Base-by-base conservation (phyloP, 2,797 vertebrate species). In the Anniella stebbinsi region DNA sequence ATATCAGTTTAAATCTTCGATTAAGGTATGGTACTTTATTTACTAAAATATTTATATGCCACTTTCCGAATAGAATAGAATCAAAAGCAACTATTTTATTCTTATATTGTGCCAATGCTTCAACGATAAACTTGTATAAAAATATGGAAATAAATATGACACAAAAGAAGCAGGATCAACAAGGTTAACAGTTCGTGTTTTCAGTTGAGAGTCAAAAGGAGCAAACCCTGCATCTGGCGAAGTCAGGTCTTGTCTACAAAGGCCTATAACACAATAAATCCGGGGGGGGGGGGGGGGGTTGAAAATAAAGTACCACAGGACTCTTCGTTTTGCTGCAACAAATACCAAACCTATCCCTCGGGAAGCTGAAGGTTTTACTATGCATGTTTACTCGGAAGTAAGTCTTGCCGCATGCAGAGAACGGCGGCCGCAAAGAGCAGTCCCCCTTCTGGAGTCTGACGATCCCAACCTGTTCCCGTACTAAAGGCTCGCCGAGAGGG, bases 221-320 rank as follows among this genome's bases (percentile, higher is more conserved):
- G 15, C 36, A 76, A 38, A 73, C 70, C 18, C 70, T 21, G n/a
- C 70, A 38, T 73, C 60, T 25, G 23, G 15, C 18, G 60, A 63
- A 21, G 60, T 63, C 18, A 21, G 23, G 21, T 25, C 21, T 63
- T 6, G 21, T 63, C 60, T 17, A 73, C 70, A 73, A 36, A 73
- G 17, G 4, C 12, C 5, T 72, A 17, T n/a, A 21, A 2, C 5
- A 33, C 70, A n/a, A 36, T 21, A 17, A 15, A 6, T 73, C 70
- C 38, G 36, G 13, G 17, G 2, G 13, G 17, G 6, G 17, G 1
- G n/a, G n/a, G n/a, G n/a, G n/a, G n/a, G n/a, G n/a, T n/a, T n/a
- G n/a, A 4, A 3, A 1, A 2, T 73, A 73, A 17, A n/a, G 7
- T 5, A 17, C n/a, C 69, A n/a, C 3, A 5, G 4, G n/a, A 7